Conservation (phyloP, 2,888 invertebrate species). For the Trisateles emortualis region DNA sequence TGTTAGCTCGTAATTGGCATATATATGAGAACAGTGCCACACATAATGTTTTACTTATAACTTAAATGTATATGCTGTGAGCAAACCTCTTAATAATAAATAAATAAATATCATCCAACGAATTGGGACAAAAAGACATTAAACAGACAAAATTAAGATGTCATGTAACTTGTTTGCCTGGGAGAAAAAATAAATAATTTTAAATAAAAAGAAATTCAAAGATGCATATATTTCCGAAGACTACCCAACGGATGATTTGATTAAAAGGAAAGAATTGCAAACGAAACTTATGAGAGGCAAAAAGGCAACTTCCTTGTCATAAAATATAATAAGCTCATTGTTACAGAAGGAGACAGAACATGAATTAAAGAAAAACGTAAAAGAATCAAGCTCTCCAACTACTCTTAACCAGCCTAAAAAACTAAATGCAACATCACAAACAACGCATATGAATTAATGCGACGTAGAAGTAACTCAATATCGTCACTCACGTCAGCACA, state of each 20-base stretch:
- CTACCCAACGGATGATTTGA: background rate
- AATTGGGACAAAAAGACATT: background rate
- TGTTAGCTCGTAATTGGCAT: too few species aligned
- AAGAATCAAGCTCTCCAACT: background rate
- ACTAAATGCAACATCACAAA: background rate
- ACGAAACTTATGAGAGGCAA: background rate
- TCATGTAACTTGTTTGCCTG: background rate
- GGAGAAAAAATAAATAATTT: background rate
- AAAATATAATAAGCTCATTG: background rate
- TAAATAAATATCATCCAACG: background rate
- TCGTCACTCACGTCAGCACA: background rate
- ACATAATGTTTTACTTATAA: too few species aligned
- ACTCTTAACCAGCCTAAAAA: background rate
- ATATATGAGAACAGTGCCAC: too few species aligned
- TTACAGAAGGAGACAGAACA: background rate
- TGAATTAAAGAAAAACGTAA: background rate
- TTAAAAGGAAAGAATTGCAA: background rate
- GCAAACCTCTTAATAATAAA: too few species aligned
- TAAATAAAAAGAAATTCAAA: background rate
- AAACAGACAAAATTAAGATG: background rate
- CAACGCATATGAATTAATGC: background rate
- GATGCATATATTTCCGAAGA: background rate
- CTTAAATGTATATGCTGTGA: too few species aligned
- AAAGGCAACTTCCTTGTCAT: background rate
- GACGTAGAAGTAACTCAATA: background rate